Evolutionary conservation across 2,113 vertebrate genomes (phyloP).

Genomic region (Albula goreensis): DNA sequence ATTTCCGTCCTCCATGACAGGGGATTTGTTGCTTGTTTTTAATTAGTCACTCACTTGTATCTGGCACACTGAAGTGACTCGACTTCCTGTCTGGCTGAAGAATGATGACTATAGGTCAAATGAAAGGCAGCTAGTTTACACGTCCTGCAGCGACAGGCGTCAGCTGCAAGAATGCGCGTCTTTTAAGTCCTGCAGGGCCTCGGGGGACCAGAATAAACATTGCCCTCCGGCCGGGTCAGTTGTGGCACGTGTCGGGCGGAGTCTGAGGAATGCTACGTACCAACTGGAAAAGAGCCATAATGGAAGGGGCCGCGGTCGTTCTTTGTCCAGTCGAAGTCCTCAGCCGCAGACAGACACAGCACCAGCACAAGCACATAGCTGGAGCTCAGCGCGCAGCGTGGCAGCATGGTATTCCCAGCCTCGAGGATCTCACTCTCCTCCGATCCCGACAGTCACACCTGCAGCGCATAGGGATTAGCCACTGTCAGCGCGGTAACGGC

Average conservation of each 20-base stretch:
- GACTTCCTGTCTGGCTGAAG: neutral
- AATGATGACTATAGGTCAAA: neutral
- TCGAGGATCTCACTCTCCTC: constrained; percentile 14
- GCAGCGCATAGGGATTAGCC: neutral
- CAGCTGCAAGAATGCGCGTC: too few relatives aligned
- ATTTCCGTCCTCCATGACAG: too few relatives aligned
- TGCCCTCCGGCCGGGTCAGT: too few relatives aligned
- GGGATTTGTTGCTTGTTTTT: neutral
- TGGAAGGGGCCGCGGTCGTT: constrained; percentile 78
- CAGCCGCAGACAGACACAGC: constrained; percentile 44
- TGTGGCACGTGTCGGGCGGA: too few relatives aligned
- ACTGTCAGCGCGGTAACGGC: too few relatives aligned
- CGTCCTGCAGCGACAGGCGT: too few relatives aligned
- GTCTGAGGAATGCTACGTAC: constrained; percentile 55
- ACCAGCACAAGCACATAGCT: constrained; percentile 57
- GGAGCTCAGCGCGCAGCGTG: constrained; percentile 31
- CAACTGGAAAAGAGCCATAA: constrained; percentile 82
- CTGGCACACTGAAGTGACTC: neutral
- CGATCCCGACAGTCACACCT: constrained; percentile 49
- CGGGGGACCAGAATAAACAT: too few relatives aligned
- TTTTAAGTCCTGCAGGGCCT: too few relatives aligned
- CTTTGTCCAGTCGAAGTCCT: constrained; percentile 76
- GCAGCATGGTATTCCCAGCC: constrained; percentile 48
- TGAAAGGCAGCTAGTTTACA: neutral
- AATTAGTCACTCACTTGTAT: neutral